Conservation (phyloP, 2,888 invertebrate genomes). For the Melitaea athalia region DNA sequence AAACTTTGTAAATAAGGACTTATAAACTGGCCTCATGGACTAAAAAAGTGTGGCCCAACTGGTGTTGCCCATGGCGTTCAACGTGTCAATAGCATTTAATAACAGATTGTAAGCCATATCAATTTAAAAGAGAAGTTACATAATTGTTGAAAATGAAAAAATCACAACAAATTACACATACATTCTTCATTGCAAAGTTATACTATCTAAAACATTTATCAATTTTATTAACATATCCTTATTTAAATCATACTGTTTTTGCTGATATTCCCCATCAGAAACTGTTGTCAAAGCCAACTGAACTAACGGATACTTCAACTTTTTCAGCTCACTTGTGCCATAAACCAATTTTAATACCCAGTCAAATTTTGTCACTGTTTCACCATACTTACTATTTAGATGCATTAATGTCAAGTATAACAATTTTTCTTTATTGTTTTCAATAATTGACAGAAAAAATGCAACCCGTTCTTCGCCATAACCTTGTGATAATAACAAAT, state of each 20-base stretch:
- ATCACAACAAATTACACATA: too few species aligned
- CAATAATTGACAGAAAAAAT: slow-evolving; percentile 45
- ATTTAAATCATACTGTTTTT: slow-evolving; percentile 56
- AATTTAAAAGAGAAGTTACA: too few species aligned
- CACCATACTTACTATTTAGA: slow-evolving; percentile 55
- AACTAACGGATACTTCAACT: slow-evolving; percentile 57
- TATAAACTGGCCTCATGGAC: too few species aligned
- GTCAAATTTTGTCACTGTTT: slow-evolving; percentile 55
- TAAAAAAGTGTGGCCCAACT: too few species aligned
- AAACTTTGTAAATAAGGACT: too few species aligned
- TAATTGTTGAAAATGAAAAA: neutral
- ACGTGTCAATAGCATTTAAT: too few species aligned
- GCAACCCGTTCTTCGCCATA: slow-evolving; percentile 49
- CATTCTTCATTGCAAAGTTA: slow-evolving; percentile 14
- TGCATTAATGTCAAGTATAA: slow-evolving; percentile 51
- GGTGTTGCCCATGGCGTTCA: too few species aligned
- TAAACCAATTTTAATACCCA: slow-evolving; percentile 62
- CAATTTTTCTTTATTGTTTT: slow-evolving; percentile 50
- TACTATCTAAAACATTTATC: slow-evolving; percentile 56
- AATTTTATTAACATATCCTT: slow-evolving; percentile 58
- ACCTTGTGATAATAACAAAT: slow-evolving; percentile 42
- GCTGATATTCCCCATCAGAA: slow-evolving; percentile 45
- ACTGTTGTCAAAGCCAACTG: slow-evolving; percentile 56
- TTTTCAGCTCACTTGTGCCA: slow-evolving; percentile 65
- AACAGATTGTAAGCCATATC: too few species aligned